Conservation (phyloP, 2,113 vertebrate species). For the Salvelinus fontinalis region DNA sequence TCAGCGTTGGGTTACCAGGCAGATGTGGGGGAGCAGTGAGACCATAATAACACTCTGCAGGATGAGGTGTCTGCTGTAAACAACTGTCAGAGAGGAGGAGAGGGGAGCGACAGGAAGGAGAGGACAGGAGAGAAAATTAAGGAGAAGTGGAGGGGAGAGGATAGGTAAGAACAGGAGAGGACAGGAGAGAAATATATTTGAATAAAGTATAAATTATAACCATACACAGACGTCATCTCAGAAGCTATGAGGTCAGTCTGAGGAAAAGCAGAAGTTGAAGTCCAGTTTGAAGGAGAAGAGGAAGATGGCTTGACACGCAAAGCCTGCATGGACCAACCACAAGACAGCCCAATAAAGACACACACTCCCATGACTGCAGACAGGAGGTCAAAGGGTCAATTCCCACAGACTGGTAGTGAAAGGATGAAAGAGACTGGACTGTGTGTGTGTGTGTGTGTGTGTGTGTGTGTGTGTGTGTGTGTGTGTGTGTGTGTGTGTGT, state of each 20-base stretch:
- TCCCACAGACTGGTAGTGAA: neutral
- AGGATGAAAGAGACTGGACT: neutral
- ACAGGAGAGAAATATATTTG: constrained; percentile 28
- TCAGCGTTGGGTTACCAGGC: constrained; percentile 81
- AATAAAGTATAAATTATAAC: constrained; percentile 40
- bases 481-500: no score
- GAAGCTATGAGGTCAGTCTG: neutral
- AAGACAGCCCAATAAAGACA: neutral
- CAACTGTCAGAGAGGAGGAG: constrained; percentile 34
- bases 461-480: no score
- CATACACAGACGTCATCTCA: neutral
- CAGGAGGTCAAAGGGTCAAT: neutral
- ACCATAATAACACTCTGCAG: constrained; percentile 79
- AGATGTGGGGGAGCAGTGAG: constrained; percentile 78
- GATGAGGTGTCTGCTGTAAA: neutral
- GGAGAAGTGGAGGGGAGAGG: neutral
- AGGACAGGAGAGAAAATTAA: neutral
- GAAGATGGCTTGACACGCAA: neutral
- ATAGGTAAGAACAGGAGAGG: neutral
- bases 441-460: neutral
- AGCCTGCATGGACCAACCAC: neutral
- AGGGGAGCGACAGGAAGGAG: constrained; percentile 3
- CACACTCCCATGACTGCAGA: neutral
- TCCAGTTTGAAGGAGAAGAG: neutral
- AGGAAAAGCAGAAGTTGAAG: constrained; percentile 9